Evolutionary conservation across 1,140 invertebrate genomes (phyloP), one percentile per base, ranked within the genome.

Genomic region (Chrysomallon squamiferum): DNA sequence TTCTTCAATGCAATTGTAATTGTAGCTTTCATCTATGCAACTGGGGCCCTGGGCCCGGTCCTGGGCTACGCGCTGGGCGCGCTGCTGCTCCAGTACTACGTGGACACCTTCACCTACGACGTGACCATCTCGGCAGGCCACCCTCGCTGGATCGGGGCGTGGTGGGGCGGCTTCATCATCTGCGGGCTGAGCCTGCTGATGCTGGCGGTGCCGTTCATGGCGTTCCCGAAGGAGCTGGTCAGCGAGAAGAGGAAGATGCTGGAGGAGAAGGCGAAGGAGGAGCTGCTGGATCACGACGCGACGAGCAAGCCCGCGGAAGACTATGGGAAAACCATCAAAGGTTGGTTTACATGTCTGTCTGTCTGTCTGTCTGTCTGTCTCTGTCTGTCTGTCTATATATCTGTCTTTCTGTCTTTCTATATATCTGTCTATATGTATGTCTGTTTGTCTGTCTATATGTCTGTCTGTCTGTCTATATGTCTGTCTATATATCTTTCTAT

Each of bases 261-360:
- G 61, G 79, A 83, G 63, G 57, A 58, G 1, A 78, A 80, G 62
- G 69, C 71, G 5, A 74, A 76, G 32, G 78, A 79, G 50, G 75
- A 78, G 45, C 52, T 77, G 22, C 49, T 78, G 13, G 65, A 59
- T 29, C 35, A 68, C 27, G 58, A 66, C 54, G 58, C 66, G 3
- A 66, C 58, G 27, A 50, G 66, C 25, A 54, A 66, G 59, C 52
- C 64, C 2, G 22, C 50, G 5, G 69, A 76, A 5, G 62, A 73
- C 27, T 95, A 95, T 85, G 93, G 93, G 57, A 93, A 93, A 84
- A 92, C 94, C 85, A 91, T 95, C n/a, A 95, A 93, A 92, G 92
- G 92, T 93, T n/a, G n/a, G n/a, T n/a, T n/a, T n/a, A n/a, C n/a
- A n/a, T n/a, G n/a, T n/a, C n/a, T n/a, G n/a, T n/a, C n/a, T n/a